A percentile compares a stretch with the other conserved stretches of the same genome.
Conservation (phyloP, 1,140 invertebrate genomes). For the Popillia japonica region DNA sequence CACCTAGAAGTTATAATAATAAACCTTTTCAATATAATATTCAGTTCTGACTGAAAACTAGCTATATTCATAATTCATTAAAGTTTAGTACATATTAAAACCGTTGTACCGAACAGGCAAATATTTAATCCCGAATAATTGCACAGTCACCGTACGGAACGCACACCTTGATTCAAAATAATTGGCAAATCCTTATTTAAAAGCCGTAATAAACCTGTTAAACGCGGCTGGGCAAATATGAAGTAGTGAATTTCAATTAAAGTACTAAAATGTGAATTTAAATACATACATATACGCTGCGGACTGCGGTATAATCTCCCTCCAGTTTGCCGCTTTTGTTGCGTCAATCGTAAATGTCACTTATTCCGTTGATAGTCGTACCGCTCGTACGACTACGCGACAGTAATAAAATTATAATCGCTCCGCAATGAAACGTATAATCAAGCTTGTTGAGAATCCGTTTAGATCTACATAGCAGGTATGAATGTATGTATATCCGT, state of each 20-base stretch:
- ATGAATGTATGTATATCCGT: no score
- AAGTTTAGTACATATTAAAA: background rate
- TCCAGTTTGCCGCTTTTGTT: background rate
- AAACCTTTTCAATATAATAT: no score
- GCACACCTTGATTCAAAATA: background rate
- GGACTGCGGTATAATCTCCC: background rate
- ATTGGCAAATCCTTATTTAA: constrained; percentile 17
- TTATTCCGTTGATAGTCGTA: constrained; percentile 12
- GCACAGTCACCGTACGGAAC: background rate
- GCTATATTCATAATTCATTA: background rate
- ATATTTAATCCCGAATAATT: background rate
- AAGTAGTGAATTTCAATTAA: constrained; percentile 31
- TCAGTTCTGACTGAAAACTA: no score
- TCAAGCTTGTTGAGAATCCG: background rate
- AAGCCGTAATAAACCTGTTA: constrained; percentile 22
- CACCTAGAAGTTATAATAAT: no score
- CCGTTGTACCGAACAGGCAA: background rate
- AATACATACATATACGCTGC: background rate
- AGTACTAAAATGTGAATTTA: background rate
- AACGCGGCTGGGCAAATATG: background rate
- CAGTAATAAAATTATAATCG: constrained; percentile 32
- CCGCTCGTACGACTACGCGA: constrained; percentile 5
- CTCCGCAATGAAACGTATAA: background rate
- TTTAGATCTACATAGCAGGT: background rate
- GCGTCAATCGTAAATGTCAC: constrained; percentile 27